Percentiles rank a stretch among this genome's conserved stretches.
phyloP scores from a whole-genome alignment of 1,140 invertebrate genomes.

The Drosophila watanabei region DNA sequence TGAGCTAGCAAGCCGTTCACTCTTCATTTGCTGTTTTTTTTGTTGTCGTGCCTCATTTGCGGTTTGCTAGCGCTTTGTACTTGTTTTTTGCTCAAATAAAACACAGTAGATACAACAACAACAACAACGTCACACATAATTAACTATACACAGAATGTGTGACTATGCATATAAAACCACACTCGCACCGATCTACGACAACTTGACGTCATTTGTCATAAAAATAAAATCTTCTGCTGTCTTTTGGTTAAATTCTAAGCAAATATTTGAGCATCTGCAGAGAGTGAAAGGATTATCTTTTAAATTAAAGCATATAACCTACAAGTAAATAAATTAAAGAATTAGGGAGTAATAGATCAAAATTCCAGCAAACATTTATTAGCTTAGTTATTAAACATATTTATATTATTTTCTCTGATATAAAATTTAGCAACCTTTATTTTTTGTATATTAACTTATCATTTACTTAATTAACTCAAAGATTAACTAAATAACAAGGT shows the following conservation, averaged over 20 bases:
- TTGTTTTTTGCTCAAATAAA: constrained; percentile 41
- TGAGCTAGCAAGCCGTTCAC: constrained; percentile 17
- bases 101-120: constrained; percentile 28
- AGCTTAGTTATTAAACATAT: background rate
- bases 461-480: background rate
- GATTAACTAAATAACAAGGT: constrained; percentile 13
- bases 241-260: constrained; percentile 18
- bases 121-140: constrained; percentile 66
- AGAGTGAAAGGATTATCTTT: constrained; percentile 1
- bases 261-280: constrained; percentile 39
- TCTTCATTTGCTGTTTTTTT: constrained; percentile 34
- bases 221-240: constrained; percentile 46
- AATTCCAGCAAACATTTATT: background rate
- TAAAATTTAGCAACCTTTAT: background rate
- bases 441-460: background rate
- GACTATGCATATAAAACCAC: constrained; percentile 22
- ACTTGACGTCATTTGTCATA: constrained; percentile 67
- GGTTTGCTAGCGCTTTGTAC: constrained; percentile 44
- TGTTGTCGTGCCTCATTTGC: constrained; percentile 50
- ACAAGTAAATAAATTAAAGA: background rate
- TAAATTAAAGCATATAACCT: background rate
- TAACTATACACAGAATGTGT: constrained; percentile 53
- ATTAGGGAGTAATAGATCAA: background rate
- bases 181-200: constrained; percentile 16
- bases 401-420: background rate